These are phyloP conservation scores for Temnothorax unifasciatus DNA, from an alignment of 2,888 invertebrate species.

Conservation along the genomic window DNA sequence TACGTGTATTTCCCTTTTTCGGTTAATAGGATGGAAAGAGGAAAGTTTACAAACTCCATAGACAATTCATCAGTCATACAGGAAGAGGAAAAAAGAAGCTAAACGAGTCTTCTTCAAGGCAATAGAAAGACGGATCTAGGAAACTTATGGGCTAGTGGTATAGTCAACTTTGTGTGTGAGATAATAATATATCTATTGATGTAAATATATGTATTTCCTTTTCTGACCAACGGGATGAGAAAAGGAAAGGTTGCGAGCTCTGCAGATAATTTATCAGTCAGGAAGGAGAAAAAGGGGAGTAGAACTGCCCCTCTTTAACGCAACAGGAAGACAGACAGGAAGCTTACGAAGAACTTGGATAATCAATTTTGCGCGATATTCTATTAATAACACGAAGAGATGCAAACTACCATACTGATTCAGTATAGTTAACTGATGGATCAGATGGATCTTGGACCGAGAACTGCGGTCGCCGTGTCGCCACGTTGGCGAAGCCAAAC, in stretches of 20 bases:
- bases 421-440: not conserved
- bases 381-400: conserved; percentile 29
- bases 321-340: not conserved
- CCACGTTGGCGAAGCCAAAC: too few relatives aligned
- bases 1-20: not conserved
- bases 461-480: not conserved
- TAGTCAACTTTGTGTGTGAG: not conserved
- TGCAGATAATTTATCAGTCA: not conserved
- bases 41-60: not conserved
- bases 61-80: not conserved
- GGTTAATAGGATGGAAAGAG: not conserved
- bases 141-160: not conserved
- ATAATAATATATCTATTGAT: not conserved
- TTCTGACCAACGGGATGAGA: not conserved
- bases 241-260: not conserved
- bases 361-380: not conserved
- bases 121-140: too few relatives aligned
- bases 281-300: not conserved
- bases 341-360: not conserved
- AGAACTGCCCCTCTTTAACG: not conserved
- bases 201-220: not conserved
- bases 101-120: not conserved
- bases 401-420: conserved; percentile 37
- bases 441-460: not conserved
- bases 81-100: not conserved